A percentile compares a stretch with the other conserved stretches of the same genome.
phyloP scores from a whole-genome alignment of 1,140 invertebrate genomes.

The Eurytemora carolleeae region DNA sequence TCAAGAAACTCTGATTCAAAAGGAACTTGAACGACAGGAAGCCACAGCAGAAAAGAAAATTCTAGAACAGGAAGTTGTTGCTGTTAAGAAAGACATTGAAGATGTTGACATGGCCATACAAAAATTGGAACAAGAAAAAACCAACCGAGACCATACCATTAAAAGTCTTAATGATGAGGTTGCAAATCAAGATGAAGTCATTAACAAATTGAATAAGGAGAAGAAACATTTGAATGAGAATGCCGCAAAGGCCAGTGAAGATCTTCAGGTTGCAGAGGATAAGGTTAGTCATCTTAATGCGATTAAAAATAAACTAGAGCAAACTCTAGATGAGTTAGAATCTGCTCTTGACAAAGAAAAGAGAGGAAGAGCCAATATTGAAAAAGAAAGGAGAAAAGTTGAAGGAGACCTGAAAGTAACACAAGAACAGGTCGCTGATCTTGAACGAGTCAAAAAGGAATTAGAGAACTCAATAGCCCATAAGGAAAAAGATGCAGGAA shows the following conservation, averaged over 20 bases:
- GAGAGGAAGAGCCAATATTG: constrained; percentile 93
- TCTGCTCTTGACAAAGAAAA: constrained; percentile 96
- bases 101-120: too few relatives aligned
- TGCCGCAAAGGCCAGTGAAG: constrained; percentile 35
- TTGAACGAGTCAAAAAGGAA: constrained; percentile 37
- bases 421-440: constrained; percentile 73
- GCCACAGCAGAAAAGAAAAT: constrained; percentile 21
- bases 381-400: constrained; percentile 93
- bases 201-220: constrained; percentile 85
- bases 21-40: constrained; percentile 26
- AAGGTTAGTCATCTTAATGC: constrained; percentile 99
- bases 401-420: too few relatives aligned
- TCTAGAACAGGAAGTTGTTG: constrained; percentile 24
- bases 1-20: constrained; percentile 36
- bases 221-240: constrained; percentile 43
- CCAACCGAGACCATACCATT: too few relatives aligned
- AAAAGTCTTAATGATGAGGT: constrained; percentile 97
- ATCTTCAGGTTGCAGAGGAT: constrained; percentile 76
- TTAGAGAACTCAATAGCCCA: constrained; percentile 64
- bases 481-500: constrained; percentile 91
- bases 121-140: too few relatives aligned
- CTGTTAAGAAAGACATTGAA: constrained; percentile 34
- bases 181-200: constrained; percentile 83
- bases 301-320: constrained; percentile 58
- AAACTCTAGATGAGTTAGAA: constrained; percentile 91